These are phyloP conservation scores for Drosophila insularis DNA, from an alignment of 1,140 invertebrate species.

Conservation along the genomic window DNA sequence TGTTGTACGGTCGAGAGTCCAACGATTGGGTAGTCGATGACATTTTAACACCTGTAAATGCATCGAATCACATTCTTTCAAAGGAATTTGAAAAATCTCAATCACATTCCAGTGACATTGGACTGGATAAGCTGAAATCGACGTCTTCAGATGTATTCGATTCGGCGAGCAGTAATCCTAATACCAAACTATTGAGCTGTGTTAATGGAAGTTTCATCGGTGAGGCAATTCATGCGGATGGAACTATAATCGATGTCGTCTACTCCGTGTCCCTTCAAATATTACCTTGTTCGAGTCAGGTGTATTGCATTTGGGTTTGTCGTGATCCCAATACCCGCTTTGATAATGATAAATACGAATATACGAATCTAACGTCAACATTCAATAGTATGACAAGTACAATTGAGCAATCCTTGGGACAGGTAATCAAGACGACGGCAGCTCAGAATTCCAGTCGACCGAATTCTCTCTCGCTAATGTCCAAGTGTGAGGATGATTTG, in stretches of 20 bases:
- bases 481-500: constrained; percentile 83
- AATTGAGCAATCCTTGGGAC: constrained; percentile 82
- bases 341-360: constrained; percentile 57
- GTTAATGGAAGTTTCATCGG: constrained; percentile 59
- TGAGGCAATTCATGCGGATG: constrained; percentile 61
- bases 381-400: constrained; percentile 83
- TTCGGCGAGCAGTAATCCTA: constrained; percentile 45
- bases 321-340: constrained; percentile 83
- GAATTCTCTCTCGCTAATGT: constrained; percentile 84
- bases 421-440: constrained; percentile 64
- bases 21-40: constrained; percentile 45
- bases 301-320: constrained; percentile 84
- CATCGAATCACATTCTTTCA: constrained; percentile 34
- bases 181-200: constrained; percentile 37
- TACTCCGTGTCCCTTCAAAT: constrained; percentile 60
- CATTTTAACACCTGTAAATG: constrained; percentile 50
- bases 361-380: constrained; percentile 82
- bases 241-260: constrained; percentile 54
- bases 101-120: constrained; percentile 34
- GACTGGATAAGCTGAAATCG: constrained; percentile 35
- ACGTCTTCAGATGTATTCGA: constrained; percentile 35
- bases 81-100: constrained; percentile 48
- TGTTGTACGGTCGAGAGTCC: constrained; percentile 14
- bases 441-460: constrained; percentile 83
- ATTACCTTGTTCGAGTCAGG: constrained; percentile 73